A percentile compares a stretch with the other conserved stretches of the same genome.
These are phyloP conservation scores for Ectemnius continuus DNA, from an alignment of 2,888 invertebrate species.

Conservation along the genomic window DNA sequence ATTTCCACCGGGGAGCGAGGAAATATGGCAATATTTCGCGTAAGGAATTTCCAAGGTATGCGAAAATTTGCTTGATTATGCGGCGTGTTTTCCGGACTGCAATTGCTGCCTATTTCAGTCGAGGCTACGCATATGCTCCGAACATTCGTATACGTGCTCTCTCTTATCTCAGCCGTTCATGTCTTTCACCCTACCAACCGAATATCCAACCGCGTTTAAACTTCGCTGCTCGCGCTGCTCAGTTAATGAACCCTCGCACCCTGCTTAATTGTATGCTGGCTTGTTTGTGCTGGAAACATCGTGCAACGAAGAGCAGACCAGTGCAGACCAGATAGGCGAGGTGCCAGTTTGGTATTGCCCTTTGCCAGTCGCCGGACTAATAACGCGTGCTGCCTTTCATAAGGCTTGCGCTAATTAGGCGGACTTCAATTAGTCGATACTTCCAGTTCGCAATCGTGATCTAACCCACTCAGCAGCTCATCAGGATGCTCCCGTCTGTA, in stretches of 20 bases:
- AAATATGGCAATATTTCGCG: conserved; percentile 4
- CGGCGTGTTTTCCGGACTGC: not conserved
- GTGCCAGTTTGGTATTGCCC: not conserved
- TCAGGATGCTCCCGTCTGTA: conserved; percentile 27
- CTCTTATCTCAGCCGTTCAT: not conserved
- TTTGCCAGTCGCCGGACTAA: not conserved
- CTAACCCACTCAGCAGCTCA: not conserved
- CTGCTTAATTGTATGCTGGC: conserved; percentile 52
- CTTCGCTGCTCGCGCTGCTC: conserved; percentile 31
- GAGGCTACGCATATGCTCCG: too few relatives aligned
- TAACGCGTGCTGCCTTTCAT: not conserved
- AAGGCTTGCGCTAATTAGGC: not conserved
- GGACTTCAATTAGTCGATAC: not conserved
- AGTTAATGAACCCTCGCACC: conserved; percentile 53
- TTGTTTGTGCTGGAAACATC: conserved; percentile 10
- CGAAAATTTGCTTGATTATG: conserved; percentile 4
- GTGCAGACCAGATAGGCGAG: not conserved
- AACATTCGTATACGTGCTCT: not conserved
- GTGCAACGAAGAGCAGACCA: not conserved
- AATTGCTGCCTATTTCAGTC: not conserved
- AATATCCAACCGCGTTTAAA: conserved; percentile 52
- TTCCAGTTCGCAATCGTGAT: not conserved
- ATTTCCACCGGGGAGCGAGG: not conserved
- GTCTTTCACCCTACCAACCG: conserved; percentile 28
- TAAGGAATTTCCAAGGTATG: conserved; percentile 3